Evolutionary conservation across 1,140 invertebrate species (phyloP), one percentile per base, ranked within the genome.

Genomic region (Venustaconcha ellipsiformis): DNA sequence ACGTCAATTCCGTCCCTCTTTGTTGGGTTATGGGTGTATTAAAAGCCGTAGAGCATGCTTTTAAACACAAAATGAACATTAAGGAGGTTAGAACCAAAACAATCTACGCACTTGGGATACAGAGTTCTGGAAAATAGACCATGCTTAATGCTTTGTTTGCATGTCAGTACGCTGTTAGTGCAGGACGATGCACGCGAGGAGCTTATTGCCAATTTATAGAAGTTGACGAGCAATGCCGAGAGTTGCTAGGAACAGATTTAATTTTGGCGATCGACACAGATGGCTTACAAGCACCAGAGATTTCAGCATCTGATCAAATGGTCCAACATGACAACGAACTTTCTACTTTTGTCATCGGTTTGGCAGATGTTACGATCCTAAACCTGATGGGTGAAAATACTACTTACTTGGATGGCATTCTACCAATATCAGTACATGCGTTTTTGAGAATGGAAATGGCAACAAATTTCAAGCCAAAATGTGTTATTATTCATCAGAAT

Each of bases 121-220:
- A 74, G 48, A 74, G 72, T 63, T 74, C 72, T 17, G 72, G 72
- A 17, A 74, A 74, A 63, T 74, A 66, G 68, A 74, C 72, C 20
- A 20, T 74, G 13, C 48, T 67, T 5, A 74, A 74, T 26, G 30
- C 57, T 20, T 59, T 74, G 72, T 74, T 74, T 60, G 72, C 64
- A 5, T 55, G 67, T 3, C 55, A 48, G 18, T 67, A 67, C 23
- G 20, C 64, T 23, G 72, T 74, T 4, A 63, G 72, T 20, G 18
- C 64, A 23, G 72, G 72, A 20, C 64, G 72, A 2, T n/a, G 64
- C n/a, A 74, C 72, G 60, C 37, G 55, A 48, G 72, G 72, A 14
- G 57, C 37, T 23, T 67, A 57, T 67, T 15, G 59, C 15, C 72
- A 74, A 37, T 20, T 74, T 2, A 58, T 74, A 17, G 20, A 17